Percentiles rank a stretch among this genome's conserved stretches.
Evolutionary conservation across 2,113 vertebrate genomes (phyloP).

Genomic region (Pituophis catenifer): DNA sequence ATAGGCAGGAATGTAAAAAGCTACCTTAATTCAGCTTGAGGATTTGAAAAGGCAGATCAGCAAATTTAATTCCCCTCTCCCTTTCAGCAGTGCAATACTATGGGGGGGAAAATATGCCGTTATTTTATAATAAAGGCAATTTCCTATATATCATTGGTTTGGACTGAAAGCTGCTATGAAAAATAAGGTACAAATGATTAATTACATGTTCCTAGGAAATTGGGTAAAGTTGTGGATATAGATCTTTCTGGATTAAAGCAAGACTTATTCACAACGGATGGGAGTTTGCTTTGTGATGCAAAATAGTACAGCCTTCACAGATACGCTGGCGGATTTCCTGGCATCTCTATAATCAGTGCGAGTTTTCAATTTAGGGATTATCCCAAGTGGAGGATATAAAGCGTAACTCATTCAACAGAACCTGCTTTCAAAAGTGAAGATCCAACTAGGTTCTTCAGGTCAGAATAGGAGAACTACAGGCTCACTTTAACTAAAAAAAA

Average conservation of each 20-base stretch:
- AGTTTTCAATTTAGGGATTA: neutral
- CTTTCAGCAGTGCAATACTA: neutral
- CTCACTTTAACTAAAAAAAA: neutral
- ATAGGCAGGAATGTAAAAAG: neutral
- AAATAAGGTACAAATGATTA: neutral
- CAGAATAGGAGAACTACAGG: neutral
- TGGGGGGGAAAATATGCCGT: neutral
- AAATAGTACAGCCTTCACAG: neutral
- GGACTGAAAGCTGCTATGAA: neutral
- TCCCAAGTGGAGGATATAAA: neutral
- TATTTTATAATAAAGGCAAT: neutral
- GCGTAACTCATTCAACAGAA: neutral
- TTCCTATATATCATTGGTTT: neutral
- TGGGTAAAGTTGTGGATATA: neutral
- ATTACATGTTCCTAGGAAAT: neutral
- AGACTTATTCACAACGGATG: neutral
- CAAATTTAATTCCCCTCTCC: neutral
- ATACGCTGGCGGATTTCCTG: neutral
- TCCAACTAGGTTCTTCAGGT: neutral
- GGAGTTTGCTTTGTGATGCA: neutral
- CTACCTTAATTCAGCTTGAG: neutral
- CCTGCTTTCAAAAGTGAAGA: neutral
- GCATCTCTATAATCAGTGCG: neutral
- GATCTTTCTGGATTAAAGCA: neutral
- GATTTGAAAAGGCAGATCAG: neutral